Evolutionary conservation across 2,797 vertebrate genomes (phyloP).

Genomic region (Xenentodon cancila): DNA sequence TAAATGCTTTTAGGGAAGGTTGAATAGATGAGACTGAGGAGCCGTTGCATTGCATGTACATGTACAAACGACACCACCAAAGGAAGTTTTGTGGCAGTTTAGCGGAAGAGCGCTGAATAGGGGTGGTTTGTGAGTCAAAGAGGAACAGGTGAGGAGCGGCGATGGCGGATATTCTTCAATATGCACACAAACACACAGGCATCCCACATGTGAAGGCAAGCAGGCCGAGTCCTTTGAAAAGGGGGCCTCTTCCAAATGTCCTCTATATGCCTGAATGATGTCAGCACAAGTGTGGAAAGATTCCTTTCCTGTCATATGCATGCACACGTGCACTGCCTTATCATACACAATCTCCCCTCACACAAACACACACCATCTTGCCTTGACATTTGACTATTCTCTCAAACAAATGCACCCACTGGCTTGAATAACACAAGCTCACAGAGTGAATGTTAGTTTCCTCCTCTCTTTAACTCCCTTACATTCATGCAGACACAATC

Average conservation of each 20-base stretch:
- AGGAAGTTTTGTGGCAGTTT: slow-evolving; percentile 26
- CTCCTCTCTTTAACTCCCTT: slow-evolving; percentile 28
- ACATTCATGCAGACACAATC: slow-evolving; percentile 57
- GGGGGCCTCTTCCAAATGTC: slow-evolving; percentile 71
- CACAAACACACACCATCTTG: slow-evolving; percentile 19
- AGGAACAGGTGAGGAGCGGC: slow-evolving; percentile 62
- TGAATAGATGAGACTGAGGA: slow-evolving; percentile 26
- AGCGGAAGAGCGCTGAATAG: slow-evolving; percentile 45
- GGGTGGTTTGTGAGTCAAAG: slow-evolving; percentile 46
- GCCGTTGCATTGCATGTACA: slow-evolving; percentile 9
- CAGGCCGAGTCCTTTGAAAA: slow-evolving; percentile 62
- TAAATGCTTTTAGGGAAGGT: slow-evolving; percentile 37
- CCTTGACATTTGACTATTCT: slow-evolving; percentile 32
- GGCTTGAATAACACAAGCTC: slow-evolving; percentile 35
- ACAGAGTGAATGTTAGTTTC: slow-evolving; percentile 36
- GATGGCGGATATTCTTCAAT: slow-evolving; percentile 28
- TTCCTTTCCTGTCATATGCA: slow-evolving; percentile 73
- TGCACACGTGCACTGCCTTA: slow-evolving; percentile 23
- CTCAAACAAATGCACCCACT: slow-evolving; percentile 31
- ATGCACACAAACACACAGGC: slow-evolving; percentile 27
- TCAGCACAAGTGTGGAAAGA: slow-evolving; percentile 76
- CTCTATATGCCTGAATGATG: slow-evolving; percentile 74
- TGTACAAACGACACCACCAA: slow-evolving; percentile 8
- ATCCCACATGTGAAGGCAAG: slow-evolving; percentile 67
- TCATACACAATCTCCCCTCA: slow-evolving; percentile 34